phyloP scores from a whole-genome alignment of 2,888 invertebrate species.

The Mythimna loreyi region DNA sequence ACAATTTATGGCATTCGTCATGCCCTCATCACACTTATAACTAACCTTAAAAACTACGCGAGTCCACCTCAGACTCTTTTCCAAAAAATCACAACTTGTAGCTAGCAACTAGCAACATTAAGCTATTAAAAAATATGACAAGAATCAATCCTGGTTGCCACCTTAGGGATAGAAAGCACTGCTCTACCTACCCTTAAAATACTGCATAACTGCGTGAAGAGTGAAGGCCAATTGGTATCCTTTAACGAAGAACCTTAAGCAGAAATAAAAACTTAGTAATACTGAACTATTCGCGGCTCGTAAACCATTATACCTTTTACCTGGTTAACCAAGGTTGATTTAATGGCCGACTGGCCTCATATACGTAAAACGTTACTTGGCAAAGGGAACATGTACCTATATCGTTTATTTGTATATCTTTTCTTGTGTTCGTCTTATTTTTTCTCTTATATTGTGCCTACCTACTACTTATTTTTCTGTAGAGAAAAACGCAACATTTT shows the following conservation, averaged over 20 bases:
- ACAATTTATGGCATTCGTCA: too few relatives aligned
- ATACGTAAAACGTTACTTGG: conserved; percentile 16
- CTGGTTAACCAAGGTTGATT: conserved; percentile 23
- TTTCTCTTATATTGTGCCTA: too few relatives aligned
- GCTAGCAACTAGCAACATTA: too few relatives aligned
- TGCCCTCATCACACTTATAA: too few relatives aligned
- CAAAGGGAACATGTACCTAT: background rate
- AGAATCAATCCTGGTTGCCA: background rate
- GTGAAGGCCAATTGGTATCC: background rate
- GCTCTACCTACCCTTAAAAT: background rate
- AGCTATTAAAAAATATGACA: too few relatives aligned
- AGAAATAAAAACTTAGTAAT: conserved; percentile 26
- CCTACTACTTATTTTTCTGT: too few relatives aligned
- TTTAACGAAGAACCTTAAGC: background rate
- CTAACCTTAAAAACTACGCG: too few relatives aligned
- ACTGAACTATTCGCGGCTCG: conserved; percentile 26
- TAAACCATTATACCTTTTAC: conserved; percentile 25
- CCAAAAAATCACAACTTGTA: too few relatives aligned
- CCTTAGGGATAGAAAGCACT: background rate
- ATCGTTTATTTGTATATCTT: too few relatives aligned
- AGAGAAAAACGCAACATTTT: too few relatives aligned
- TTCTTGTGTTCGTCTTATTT: too few relatives aligned
- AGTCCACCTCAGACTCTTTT: too few relatives aligned
- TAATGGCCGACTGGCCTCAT: conserved; percentile 27
- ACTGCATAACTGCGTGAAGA: background rate